These are phyloP conservation scores for Brachyopa scutellaris DNA, from an alignment of 2,888 invertebrate species.

Conservation along the genomic window DNA sequence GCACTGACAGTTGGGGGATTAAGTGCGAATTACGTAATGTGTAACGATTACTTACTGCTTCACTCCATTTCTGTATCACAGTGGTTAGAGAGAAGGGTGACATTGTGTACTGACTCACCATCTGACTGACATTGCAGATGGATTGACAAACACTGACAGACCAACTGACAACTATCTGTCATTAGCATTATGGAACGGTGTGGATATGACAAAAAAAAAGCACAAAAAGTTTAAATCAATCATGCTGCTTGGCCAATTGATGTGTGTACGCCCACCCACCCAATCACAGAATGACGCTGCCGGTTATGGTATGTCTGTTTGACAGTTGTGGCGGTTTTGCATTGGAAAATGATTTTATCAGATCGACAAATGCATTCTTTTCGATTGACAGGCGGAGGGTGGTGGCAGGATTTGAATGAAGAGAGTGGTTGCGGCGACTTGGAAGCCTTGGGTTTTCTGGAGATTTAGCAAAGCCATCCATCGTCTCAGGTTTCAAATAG, in stretches of 20 bases:
- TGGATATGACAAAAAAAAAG: constrained; percentile 41
- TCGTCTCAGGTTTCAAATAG: constrained; percentile 57
- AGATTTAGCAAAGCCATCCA: constrained; percentile 51
- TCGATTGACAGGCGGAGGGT: constrained; percentile 20
- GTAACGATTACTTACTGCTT: constrained; percentile 36
- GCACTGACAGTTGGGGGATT: constrained; percentile 24
- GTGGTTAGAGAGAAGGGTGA: background rate
- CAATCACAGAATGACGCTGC: constrained; percentile 6
- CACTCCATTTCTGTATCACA: constrained; percentile 6
- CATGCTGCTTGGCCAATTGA: constrained; percentile 41
- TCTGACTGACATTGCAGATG: constrained; percentile 35
- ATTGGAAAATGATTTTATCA: constrained; percentile 57
- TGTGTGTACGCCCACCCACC: constrained; percentile 56
- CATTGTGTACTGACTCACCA: constrained; percentile 1
- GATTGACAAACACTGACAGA: constrained; percentile 67
- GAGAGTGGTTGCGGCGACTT: constrained; percentile 53
- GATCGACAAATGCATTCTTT: constrained; percentile 26
- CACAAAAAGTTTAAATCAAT: too few relatives aligned
- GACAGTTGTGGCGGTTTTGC: constrained; percentile 45
- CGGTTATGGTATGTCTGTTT: constrained; percentile 45
- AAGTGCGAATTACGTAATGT: constrained; percentile 40
- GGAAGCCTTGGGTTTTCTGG: constrained; percentile 48
- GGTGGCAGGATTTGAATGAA: constrained; percentile 50
- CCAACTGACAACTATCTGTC: constrained; percentile 70
- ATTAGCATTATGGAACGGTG: constrained; percentile 62